A percentile compares a stretch with the other conserved stretches of the same genome.
These are phyloP conservation scores for Lerista edwardsae DNA, from an alignment of 2,797 vertebrate species.

Conservation along the genomic window DNA sequence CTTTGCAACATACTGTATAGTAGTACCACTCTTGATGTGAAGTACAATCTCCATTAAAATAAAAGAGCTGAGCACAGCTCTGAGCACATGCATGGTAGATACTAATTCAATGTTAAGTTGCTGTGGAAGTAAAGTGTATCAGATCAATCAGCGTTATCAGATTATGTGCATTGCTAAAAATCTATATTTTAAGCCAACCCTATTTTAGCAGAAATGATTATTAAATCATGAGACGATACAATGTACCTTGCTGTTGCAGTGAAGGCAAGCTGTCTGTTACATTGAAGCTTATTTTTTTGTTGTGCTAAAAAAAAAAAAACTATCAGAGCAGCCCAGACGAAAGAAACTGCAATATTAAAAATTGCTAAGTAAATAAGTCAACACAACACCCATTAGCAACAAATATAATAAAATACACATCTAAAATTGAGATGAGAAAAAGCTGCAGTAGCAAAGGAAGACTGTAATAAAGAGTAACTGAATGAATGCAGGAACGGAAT, in stretches of 20 bases:
- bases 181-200: background rate
- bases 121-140: background rate
- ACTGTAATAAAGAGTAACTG: background rate
- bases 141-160: slow-evolving; percentile 43
- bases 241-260: background rate
- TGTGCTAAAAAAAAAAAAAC: background rate
- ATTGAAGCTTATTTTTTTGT: background rate
- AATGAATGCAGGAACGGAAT: too few species aligned
- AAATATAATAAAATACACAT: background rate
- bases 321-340: background rate
- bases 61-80: slow-evolving; percentile 21
- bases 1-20: slow-evolving; percentile 5
- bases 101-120: background rate
- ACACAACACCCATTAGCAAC: background rate
- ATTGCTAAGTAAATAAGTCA: background rate
- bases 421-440: background rate
- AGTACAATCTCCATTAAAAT: slow-evolving; percentile 21
- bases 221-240: background rate
- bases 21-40: background rate
- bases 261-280: background rate
- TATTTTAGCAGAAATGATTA: background rate
- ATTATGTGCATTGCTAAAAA: slow-evolving; percentile 26
- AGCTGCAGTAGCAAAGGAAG: background rate
- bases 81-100: background rate
- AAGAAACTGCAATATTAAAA: background rate